Evolutionary conservation across 2,888 invertebrate species (phyloP).

Genomic region (Disparrhopalites patrizii): DNA sequence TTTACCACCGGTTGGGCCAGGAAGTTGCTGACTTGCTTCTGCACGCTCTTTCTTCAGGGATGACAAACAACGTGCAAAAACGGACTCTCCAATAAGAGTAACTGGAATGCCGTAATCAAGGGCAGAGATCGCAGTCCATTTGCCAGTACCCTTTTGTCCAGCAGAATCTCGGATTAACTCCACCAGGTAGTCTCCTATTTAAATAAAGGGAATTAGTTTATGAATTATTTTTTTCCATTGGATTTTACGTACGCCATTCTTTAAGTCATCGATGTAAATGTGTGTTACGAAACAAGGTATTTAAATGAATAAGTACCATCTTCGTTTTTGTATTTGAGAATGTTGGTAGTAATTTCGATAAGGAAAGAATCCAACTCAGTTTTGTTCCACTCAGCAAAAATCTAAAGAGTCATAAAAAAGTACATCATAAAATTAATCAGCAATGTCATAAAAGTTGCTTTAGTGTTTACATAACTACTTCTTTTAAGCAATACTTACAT

Average conservation of each 20-base stretch:
- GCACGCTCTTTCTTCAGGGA: conserved; percentile 83
- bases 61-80: conserved; percentile 93
- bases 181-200: conserved; percentile 65
- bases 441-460: too few relatives aligned
- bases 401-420: conserved; percentile 51
- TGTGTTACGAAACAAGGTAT: not conserved
- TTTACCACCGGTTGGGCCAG: conserved; percentile 61
- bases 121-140: conserved; percentile 97
- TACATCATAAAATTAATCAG: too few relatives aligned
- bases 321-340: conserved; percentile 79
- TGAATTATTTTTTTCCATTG: not conserved
- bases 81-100: conserved; percentile 96
- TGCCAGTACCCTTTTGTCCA: conserved; percentile 98
- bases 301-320: conserved; percentile 61
- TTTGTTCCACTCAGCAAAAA: conserved; percentile 92
- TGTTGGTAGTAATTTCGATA: conserved; percentile 95
- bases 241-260: not conserved
- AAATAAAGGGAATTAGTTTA: too few relatives aligned
- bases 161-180: conserved; percentile 94
- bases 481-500: conserved; percentile 27
- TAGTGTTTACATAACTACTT: too few relatives aligned
- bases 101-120: conserved; percentile 95
- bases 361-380: conserved; percentile 93
- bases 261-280: not conserved
- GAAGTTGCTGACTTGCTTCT: conserved; percentile 70